These are phyloP conservation scores for Arctia plantaginis DNA, from an alignment of 2,888 invertebrate species.

Conservation along the genomic window DNA sequence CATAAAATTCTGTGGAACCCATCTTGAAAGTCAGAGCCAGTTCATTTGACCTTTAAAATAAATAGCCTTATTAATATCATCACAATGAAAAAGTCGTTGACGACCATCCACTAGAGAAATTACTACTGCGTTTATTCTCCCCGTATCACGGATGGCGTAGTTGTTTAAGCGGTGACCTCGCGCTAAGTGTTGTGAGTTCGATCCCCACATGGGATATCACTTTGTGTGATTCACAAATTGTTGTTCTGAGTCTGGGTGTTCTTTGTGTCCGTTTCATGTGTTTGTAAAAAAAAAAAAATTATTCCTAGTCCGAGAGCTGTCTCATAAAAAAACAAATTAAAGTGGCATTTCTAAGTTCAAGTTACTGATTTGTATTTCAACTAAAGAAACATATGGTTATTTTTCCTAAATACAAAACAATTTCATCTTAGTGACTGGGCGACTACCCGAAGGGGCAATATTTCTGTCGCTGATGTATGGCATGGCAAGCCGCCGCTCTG, in stretches of 20 bases:
- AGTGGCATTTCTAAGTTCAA: too few relatives aligned
- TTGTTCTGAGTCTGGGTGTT: too few relatives aligned
- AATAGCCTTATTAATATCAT: slow-evolving; percentile 75
- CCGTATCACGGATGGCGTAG: not conserved
- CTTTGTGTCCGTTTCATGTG: too few relatives aligned
- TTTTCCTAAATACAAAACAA: not conserved
- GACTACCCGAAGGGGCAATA: slow-evolving; percentile 51
- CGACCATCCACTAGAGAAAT: slow-evolving; percentile 47
- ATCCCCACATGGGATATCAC: too few relatives aligned
- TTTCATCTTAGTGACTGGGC: slow-evolving; percentile 46
- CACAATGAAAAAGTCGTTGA: slow-evolving; percentile 61
- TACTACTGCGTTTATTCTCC: not conserved
- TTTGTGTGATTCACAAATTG: too few relatives aligned
- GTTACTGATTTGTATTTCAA: too few relatives aligned
- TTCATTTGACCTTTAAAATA: slow-evolving; percentile 77
- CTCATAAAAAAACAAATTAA: too few relatives aligned
- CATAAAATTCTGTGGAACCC: slow-evolving; percentile 64
- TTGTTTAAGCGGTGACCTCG: too few relatives aligned
- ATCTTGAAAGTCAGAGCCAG: slow-evolving; percentile 73
- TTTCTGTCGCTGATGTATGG: slow-evolving; percentile 52
- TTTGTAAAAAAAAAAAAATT: too few relatives aligned
- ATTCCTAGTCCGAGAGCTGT: too few relatives aligned
- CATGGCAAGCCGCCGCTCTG: slow-evolving; percentile 48
- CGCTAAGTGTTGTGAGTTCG: too few relatives aligned
- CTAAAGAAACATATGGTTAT: too few relatives aligned